These are phyloP conservation scores for Gymnodraco acuticeps DNA, from an alignment of 2,797 vertebrate species.

Conservation along the genomic window DNA sequence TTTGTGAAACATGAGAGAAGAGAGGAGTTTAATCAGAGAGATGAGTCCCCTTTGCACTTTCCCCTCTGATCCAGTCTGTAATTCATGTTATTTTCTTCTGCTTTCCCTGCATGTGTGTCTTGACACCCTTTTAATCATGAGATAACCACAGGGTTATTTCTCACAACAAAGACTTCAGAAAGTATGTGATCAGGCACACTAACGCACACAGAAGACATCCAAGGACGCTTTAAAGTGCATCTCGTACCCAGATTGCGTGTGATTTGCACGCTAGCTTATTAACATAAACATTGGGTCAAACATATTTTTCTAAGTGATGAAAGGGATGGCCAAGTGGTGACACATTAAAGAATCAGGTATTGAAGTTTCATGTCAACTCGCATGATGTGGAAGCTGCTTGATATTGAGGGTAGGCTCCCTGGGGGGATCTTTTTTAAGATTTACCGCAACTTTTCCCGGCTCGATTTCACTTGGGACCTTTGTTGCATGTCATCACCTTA, in stretches of 20 bases:
- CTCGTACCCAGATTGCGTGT: conserved; percentile 52
- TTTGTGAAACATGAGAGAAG: conserved; percentile 38
- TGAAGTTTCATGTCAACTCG: conserved; percentile 6
- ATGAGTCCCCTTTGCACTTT: conserved; percentile 59
- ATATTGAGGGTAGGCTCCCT: conserved; percentile 4
- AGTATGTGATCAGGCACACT: conserved; percentile 35
- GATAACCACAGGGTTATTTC: conserved; percentile 56
- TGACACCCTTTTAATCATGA: conserved; percentile 68
- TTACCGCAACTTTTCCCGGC: background rate
- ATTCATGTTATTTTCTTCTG: conserved; percentile 37
- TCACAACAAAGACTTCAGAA: conserved; percentile 56
- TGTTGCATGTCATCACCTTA: conserved; percentile 14
- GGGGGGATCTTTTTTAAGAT: conserved; percentile 23
- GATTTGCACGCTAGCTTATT: conserved; percentile 30
- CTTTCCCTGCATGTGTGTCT: conserved; percentile 33
- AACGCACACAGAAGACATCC: conserved; percentile 27
- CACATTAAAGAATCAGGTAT: background rate
- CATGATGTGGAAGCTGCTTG: conserved; percentile 7
- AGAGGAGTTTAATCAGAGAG: conserved; percentile 46
- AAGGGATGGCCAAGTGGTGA: conserved; percentile 16
- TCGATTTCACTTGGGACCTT: background rate
- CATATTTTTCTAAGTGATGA: conserved; percentile 11
- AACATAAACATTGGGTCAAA: conserved; percentile 24
- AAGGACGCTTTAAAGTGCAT: conserved; percentile 10
- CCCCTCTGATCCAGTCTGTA: conserved; percentile 66